A percentile compares a stretch with the other conserved stretches of the same genome.
Conservation (phyloP, 2,888 invertebrate genomes). For the Ommatoiulus sabulosus region DNA sequence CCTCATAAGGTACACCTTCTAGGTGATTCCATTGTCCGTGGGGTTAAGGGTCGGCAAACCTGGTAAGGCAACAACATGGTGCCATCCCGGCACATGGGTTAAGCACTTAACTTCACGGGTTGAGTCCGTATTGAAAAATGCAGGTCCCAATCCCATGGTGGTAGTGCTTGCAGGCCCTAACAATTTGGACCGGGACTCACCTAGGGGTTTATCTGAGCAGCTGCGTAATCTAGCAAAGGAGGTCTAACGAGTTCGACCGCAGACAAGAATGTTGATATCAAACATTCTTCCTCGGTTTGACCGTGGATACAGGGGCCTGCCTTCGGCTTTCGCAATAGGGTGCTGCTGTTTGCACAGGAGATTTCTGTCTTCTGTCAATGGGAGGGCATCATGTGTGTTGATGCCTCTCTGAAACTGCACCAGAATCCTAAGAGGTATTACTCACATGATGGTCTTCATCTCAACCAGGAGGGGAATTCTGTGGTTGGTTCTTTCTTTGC, state of each 20-base stretch:
- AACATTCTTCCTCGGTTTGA: background rate
- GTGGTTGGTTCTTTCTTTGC: too few relatives aligned
- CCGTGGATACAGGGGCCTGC: background rate
- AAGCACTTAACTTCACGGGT: background rate
- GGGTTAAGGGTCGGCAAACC: conserved; percentile 39
- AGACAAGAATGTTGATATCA: background rate
- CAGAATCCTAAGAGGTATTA: too few relatives aligned
- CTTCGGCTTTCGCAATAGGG: background rate
- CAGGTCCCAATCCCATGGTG: background rate
- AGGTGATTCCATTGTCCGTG: background rate
- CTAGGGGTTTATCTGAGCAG: background rate
- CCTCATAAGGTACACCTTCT: conserved; percentile 25
- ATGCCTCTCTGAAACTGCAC: background rate
- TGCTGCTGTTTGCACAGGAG: background rate
- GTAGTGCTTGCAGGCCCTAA: conserved; percentile 30
- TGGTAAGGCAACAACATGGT: conserved; percentile 34
- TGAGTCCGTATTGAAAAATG: background rate
- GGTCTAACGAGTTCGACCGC: background rate
- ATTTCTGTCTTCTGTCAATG: background rate
- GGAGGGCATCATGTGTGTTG: background rate
- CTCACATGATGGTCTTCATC: background rate
- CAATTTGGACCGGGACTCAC: background rate
- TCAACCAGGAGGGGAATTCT: background rate
- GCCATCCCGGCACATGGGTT: conserved; percentile 2
- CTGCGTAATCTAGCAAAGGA: background rate